Evolutionary conservation across 2,113 vertebrate species (phyloP), one percentile per base, ranked within the genome.

Genomic region (Tor tambroides): DNA sequence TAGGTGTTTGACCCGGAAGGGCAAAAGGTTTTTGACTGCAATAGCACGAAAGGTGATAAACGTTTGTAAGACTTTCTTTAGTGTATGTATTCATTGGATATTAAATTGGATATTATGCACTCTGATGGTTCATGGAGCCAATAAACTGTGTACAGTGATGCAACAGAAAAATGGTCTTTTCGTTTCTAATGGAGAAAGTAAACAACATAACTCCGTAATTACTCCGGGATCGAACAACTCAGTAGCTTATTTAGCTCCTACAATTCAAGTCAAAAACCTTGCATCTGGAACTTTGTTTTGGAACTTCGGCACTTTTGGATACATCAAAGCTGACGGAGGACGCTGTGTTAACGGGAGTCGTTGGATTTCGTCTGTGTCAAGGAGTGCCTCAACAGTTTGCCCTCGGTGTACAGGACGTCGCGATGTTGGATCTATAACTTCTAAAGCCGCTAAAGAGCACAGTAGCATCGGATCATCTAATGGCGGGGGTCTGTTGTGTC

Each of bases 31-130:
- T 63, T 63, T 63, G 5, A 63, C 61, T n/a, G 5, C n/a, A 63
- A 12, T 4, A 28, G n/a, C 4, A 0, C 0, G 3, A 61, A 59
- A 59, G 7, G 0, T 10, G 2, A 2, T 59, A 2, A 1, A 28
- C n/a, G 1, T 3, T 26, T 63, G n/a, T 63, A 5, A 12, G 17
- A 26, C n/a, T 63, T 63, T 46, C 4, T 2, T 63, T 63, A n/a
- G n/a, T 2, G 43, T 1, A 9, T 14, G 10, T 63, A 63, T 12
- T 0, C 1, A 56, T 23, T 59, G n/a, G 4, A 63, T 12, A 63
- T 5, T 2, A 5, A 63, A 28, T 28, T 14, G 1, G 61, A 63
- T 11, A 63, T 63, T 28, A 63, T 63, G 1, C 61, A 63, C 0
- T 4, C 4, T 63, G n/a, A 1, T 28, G 61, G 5, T 23, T 63